Evolutionary conservation across 2,888 invertebrate species (phyloP), one percentile per base, ranked within the genome.

Genomic region (Sisyra nigra): DNA sequence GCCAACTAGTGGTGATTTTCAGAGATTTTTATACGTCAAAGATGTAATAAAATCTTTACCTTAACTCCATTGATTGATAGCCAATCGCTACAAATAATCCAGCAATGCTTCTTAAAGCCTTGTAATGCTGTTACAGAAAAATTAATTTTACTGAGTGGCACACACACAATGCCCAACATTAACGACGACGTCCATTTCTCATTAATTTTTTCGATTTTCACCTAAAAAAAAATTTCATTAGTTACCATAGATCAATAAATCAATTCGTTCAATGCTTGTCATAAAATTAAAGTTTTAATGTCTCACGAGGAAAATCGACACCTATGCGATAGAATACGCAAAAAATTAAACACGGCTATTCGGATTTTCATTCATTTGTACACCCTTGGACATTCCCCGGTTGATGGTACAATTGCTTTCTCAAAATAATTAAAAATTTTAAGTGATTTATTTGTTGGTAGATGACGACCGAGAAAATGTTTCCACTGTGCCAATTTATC

Each of bases 41-140:
- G 79, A 78, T 51, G 75, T 73, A 2, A 71, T 69, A 76, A 79
- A 42, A 48, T 47, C 50, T 9, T 39, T 15, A 85, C 85, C 61
- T 81, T 82, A 24, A 70, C 68, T 2, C 92, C 91, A 58, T 86
- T 85, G 46, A 82, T 74, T 51, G 80, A 85, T 42, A 92, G 74
- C 58, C 81, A 74, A 55, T 91, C 87, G 49, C 79, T 76, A 40
- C 84, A 80, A 41, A 92, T 71, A 14, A 91, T 67, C 80, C 91
- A 91, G 46, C 80, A 77, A 11, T 83, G 79, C 33, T 80, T 75
- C 54, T 82, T 83, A 38, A 92, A 72, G 15, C 79, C 76, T n/a
- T 37, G 37, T 42, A 88, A 65, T 4, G 85, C 85, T 34, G 80
- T 79, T 9, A 72, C 65, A 7, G 80, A 79, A 48, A 78, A 69